phyloP scores from a whole-genome alignment of 2,888 invertebrate genomes.

The Epistrophella euchroma region DNA sequence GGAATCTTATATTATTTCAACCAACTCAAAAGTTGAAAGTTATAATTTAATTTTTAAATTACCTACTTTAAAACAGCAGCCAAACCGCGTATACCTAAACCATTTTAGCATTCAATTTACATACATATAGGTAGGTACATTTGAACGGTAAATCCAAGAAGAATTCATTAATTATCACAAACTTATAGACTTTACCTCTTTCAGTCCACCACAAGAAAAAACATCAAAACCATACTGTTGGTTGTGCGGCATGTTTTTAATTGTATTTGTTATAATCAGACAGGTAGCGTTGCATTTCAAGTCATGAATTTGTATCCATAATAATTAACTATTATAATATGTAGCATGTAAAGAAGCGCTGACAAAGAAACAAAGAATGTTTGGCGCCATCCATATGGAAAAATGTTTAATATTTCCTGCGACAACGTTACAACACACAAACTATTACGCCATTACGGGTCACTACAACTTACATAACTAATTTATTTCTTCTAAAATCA shows the following conservation, averaged over 20 bases:
- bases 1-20: no score
- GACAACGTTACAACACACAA: no score
- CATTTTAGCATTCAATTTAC: no score
- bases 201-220: conserved; percentile 23
- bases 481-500: no score
- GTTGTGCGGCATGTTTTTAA: conserved; percentile 33
- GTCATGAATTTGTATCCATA: neutral
- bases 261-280: conserved; percentile 30
- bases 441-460: no score
- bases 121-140: neutral
- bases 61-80: neutral
- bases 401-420: no score
- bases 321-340: neutral
- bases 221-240: conserved; percentile 13
- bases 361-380: no score
- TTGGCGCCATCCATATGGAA: no score
- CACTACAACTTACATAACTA: no score
- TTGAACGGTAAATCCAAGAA: conserved; percentile 27
- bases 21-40: neutral
- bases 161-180: conserved; percentile 51
- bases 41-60: neutral
- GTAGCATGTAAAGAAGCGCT: no score
- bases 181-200: conserved; percentile 8
- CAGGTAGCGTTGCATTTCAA: neutral
- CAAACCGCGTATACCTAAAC: neutral